phyloP scores from a whole-genome alignment of 2,888 invertebrate species.

The Melipona bicolor region DNA sequence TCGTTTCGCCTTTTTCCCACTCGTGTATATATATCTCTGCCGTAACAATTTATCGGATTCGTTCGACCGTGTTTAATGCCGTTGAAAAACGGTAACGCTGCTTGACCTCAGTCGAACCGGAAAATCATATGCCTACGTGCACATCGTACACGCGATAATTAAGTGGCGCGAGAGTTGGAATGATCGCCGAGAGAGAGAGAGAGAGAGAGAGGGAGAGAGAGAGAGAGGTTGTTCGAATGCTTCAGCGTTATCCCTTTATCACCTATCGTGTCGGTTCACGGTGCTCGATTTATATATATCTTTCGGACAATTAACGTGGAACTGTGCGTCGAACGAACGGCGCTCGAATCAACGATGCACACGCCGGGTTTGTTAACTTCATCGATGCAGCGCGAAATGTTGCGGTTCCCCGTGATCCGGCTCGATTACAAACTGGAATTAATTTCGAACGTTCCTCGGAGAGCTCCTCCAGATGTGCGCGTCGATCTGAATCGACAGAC shows the following conservation, averaged over 20 bases:
- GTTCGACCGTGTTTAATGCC: conserved; percentile 21
- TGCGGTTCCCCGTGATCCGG: conserved; percentile 19
- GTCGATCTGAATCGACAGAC: not conserved
- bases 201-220: no score
- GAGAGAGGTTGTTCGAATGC: no score
- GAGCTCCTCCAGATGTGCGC: not conserved
- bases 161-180: not conserved
- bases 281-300: not conserved
- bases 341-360: not conserved
- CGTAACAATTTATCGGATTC: conserved; percentile 32
- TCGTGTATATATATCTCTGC: not conserved
- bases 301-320: conserved; percentile 6
- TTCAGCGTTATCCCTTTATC: not conserved
- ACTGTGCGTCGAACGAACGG: not conserved
- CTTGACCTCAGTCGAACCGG: not conserved
- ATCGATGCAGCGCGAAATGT: conserved; percentile 29
- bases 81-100: conserved; percentile 7
- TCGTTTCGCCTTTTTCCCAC: not conserved
- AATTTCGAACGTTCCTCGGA: conserved; percentile 24
- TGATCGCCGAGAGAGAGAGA: no score
- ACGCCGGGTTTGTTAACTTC: conserved; percentile 27
- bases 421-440: conserved; percentile 44
- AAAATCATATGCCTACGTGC: conserved; percentile 4
- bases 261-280: not conserved
- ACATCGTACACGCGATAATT: not conserved